Conservation (phyloP, 1,140 invertebrate species). For the Drosophila arawakana region DNA sequence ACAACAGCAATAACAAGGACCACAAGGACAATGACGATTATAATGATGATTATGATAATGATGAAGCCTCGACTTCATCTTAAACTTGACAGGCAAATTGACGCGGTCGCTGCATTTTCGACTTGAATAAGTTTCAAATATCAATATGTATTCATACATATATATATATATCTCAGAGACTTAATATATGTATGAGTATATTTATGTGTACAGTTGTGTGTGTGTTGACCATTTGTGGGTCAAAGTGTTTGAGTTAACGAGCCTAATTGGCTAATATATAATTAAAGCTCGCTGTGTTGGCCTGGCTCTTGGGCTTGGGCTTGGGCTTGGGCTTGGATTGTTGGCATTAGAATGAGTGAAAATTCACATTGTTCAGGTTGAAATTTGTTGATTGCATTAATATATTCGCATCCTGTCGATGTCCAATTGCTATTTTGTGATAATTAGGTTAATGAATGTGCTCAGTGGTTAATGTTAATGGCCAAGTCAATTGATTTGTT, state of each 20-base stretch:
- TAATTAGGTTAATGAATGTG: conserved; percentile 53
- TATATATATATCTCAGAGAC: background rate
- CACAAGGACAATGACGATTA: conserved; percentile 39
- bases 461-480: conserved; percentile 40
- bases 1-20: conserved; percentile 14
- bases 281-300: conserved; percentile 49
- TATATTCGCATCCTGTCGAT: conserved; percentile 29
- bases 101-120: conserved; percentile 47
- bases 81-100: conserved; percentile 39
- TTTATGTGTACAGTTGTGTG: background rate
- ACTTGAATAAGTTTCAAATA: conserved; percentile 37
- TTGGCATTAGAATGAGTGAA: conserved; percentile 22
- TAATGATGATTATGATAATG: background rate
- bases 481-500: conserved; percentile 41
- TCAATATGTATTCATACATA: conserved; percentile 1
- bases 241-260: conserved; percentile 62
- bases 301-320: conserved; percentile 13
- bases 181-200: background rate
- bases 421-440: conserved; percentile 24
- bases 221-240: conserved; percentile 37
- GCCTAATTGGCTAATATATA: conserved; percentile 65
- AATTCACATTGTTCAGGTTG: conserved; percentile 34
- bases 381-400: conserved; percentile 35
- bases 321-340: background rate
- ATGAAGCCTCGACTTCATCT: conserved; percentile 25